These are phyloP conservation scores for Stomorhina lunata DNA, from an alignment of 2,888 invertebrate species.

Conservation along the genomic window DNA sequence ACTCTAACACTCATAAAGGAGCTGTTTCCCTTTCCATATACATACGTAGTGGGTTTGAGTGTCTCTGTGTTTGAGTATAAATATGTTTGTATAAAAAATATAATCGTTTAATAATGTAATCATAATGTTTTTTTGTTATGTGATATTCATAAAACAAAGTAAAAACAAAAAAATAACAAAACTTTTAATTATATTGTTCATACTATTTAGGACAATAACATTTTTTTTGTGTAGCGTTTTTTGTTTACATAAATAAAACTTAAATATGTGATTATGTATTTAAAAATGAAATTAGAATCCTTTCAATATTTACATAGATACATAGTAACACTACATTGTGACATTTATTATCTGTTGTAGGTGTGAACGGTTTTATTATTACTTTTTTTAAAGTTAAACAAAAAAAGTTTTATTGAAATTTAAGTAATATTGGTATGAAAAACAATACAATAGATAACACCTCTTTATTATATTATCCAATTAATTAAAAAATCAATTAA, in stretches of 20 bases:
- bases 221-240: not conserved
- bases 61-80: not conserved
- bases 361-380: too few species aligned
- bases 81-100: not conserved
- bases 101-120: slow-evolving; percentile 14
- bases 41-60: too few species aligned
- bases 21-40: not conserved
- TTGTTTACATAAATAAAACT: not conserved
- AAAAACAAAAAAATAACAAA: too few species aligned
- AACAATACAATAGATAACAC: too few species aligned
- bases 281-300: slow-evolving; percentile 1
- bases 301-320: too few species aligned
- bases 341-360: too few species aligned
- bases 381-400: not conserved
- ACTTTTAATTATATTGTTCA: slow-evolving; percentile 37
- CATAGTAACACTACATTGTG: too few species aligned
- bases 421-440: too few species aligned
- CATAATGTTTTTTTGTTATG: slow-evolving; percentile 6
- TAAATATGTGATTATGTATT: slow-evolving; percentile 28
- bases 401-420: not conserved
- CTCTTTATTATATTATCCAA: too few species aligned
- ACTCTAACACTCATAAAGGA: not conserved
- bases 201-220: not conserved
- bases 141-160: slow-evolving; percentile 39
- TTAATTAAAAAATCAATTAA: too few species aligned